Evolutionary conservation across 2,113 vertebrate species (phyloP), one percentile per base, ranked within the genome.

Genomic region (Glaucomys volans): DNA sequence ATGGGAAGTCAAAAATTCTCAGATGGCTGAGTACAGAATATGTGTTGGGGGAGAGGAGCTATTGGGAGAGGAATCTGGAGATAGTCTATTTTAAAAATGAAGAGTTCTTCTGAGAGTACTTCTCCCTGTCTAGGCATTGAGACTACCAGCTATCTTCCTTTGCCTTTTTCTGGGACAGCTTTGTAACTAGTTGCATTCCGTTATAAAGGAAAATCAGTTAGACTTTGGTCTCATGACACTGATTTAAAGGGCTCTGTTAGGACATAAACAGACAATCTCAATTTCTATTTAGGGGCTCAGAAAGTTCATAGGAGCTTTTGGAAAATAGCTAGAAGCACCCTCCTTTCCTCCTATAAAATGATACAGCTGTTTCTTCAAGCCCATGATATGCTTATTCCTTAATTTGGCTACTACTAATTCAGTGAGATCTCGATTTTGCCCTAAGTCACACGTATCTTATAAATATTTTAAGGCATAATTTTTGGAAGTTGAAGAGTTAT

Each of bases 401-500:
- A 88, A 69, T 80, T 11, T 59, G 30, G 57, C n/a, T 42, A 75
- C 69, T 35, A 59, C 28, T 82, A 37, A 69, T 35, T 91, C 28
- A 77, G 3, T 71, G 59, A 96, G 52, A 92, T 44, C 37, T 94
- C 32, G 16, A 90, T 87, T 95, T 95, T 94, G 28, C 24, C 64
- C 37, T 52, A 92, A 52, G 50, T 69, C 66, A 80, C 32, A 91
- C 7, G 74, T 28, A 94, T 7, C 71, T 80, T 12, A 72, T 26
- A 84, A 72, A 52, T 64, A 67, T 86, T 94, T 93, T 85, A 77
- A 92, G 80, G 57, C 5, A 90, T 90, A 76, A 42, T 80, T 71
- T 97, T 92, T 96, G 59, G 59, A 77, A 67, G 18, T 37, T 96
- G 44, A 87, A 82, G 57, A 83, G 10, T 94, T 75, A 14, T 42